Base-by-base conservation (phyloP, 30 jellyfish, hydroid and myxozoan species). In the Aurelia coerulea region DNA sequence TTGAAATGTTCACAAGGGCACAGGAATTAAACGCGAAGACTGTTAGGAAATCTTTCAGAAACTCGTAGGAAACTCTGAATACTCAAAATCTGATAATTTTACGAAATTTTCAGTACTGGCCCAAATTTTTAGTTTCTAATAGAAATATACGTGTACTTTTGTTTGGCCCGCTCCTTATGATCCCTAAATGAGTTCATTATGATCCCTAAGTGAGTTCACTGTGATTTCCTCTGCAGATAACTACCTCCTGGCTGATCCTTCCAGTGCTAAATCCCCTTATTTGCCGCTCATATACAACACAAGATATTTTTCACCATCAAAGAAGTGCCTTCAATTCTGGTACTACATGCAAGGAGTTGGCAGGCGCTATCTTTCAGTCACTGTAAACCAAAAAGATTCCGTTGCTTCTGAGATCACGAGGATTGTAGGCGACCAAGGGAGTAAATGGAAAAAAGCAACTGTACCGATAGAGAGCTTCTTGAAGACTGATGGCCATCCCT, bases 241-340 rank as follows among this genome's bases (percentile, higher is more conserved):
- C 59, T 84, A 84, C 42, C 82, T 84, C n/a, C 42, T 49, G 18
- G 93, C 93, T 37, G 93, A 84, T 63, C 74, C 81, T 50, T 18
- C 51, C 3, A 87, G 50, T 73, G 75, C 76, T n/a, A 83, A 83
- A 59, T 35, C 65, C 29, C 93, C 87, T 4, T 83, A 87, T 42
- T 29, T 35, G 34, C 81, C 93, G 2, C 53, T 84, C 50, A 54
- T 49, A 23, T 84, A 84, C 86, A 66, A 64, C 52, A 64, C 93
- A 13, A 64, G 62, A 81, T 70, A 72, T 18, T 72, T 84, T 37
- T 62, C 84, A 51, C 93, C 93, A 5, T 14, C 87, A 11, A 71
- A 35, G 54, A 73, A 73, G 37, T 84, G 93, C 66, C 80, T 84
- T 10, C 93, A 75, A 62, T 84, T 84, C 54, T 84, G 93, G 93